Evolutionary conservation across 2,113 vertebrate species (phyloP).

Genomic region (Struthidea cinerea): DNA sequence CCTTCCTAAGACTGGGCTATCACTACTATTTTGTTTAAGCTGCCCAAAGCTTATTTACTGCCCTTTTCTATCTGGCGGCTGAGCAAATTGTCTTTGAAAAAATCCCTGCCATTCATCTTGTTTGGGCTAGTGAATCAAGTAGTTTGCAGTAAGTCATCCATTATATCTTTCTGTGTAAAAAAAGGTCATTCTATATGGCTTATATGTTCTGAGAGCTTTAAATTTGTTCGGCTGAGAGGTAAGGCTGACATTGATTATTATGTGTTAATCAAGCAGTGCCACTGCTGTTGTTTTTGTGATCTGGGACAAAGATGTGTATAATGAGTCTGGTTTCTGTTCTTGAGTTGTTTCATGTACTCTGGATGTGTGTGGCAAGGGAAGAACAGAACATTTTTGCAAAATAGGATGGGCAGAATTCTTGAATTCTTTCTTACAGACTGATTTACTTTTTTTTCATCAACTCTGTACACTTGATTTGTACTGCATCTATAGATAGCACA

Average conservation of each 20-base stretch:
- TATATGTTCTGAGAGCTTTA: not conserved
- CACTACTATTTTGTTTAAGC: not conserved
- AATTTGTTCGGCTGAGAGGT: not conserved
- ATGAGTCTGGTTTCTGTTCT: not conserved
- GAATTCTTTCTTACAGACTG: not conserved
- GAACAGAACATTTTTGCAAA: not conserved
- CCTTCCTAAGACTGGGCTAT: not conserved
- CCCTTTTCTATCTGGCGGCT: not conserved
- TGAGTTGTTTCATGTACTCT: not conserved
- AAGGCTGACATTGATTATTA: not conserved
- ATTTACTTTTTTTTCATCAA: not conserved
- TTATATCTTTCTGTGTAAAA: not conserved
- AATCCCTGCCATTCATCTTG: not conserved
- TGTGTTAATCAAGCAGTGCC: not conserved
- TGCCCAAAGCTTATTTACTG: not conserved
- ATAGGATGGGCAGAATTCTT: not conserved
- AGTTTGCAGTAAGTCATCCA: not conserved
- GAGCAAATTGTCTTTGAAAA: not conserved
- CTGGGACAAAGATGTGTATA: not conserved
- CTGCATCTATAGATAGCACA: not conserved
- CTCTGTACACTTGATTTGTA: not conserved
- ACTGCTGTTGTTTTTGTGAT: not conserved
- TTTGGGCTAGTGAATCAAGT: not conserved
- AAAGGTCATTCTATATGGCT: not conserved
- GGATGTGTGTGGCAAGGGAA: not conserved